phyloP scores from a whole-genome alignment of 1,140 invertebrate species.

The Pygmarrhopalites habei region DNA sequence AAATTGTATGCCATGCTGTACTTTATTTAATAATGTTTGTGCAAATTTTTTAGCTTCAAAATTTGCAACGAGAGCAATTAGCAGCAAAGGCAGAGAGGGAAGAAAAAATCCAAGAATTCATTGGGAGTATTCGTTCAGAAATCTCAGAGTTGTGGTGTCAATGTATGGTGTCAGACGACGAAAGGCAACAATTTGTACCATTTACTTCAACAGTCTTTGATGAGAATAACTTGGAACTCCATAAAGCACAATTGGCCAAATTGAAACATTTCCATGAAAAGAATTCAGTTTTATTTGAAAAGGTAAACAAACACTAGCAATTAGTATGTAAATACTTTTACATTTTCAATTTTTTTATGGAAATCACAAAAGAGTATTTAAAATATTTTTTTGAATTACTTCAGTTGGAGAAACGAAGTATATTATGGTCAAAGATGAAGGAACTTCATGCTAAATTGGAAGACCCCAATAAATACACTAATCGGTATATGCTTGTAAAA shows the following conservation, averaged over 20 bases:
- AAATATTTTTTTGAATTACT: not conserved
- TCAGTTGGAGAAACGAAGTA: not conserved
- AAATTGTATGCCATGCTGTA: too few species aligned
- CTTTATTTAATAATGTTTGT: too few species aligned
- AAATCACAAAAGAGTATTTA: not conserved
- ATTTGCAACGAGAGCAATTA: not conserved
- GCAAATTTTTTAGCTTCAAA: too few species aligned
- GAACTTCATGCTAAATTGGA: not conserved
- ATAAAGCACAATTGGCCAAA: not conserved
- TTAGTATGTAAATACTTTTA: not conserved
- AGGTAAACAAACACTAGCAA: not conserved
- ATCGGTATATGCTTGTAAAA: not conserved
- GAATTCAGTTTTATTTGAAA: not conserved
- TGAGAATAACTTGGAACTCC: not conserved
- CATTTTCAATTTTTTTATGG: not conserved
- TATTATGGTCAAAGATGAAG: not conserved
- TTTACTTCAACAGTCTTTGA: not conserved
- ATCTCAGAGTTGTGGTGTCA: not conserved
- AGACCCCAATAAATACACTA: not conserved
- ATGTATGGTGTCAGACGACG: not conserved
- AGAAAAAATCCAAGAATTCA: not conserved
- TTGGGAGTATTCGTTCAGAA: not conserved
- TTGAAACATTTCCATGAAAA: not conserved
- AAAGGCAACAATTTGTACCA: not conserved
- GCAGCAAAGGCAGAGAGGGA: not conserved